Base-by-base conservation (phyloP, 2,797 vertebrate genomes). In the Sebastes itinus region DNA sequence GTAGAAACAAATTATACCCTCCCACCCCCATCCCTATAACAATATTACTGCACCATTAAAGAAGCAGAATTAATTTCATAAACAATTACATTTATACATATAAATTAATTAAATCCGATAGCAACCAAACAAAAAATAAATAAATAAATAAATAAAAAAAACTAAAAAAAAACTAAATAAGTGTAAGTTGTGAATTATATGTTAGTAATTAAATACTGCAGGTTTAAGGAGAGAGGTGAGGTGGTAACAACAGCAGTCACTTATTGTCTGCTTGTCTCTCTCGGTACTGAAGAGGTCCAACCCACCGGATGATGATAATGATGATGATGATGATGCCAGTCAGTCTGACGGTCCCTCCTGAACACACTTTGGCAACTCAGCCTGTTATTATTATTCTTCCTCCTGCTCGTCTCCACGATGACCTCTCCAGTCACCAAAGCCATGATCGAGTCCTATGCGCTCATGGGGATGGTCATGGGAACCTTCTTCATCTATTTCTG, bases 401-500 rank as follows among this genome's bases (percentile, higher is more conserved):
- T 25, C 46, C 64, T 25, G 54, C 71, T 60, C 69, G 28, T 64
- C 28, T 5, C 56, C 20, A 55, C 69, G 66, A 96, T 96, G 96
- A 91, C 95, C 3, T 94, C 95, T 60, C 72, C 92, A 1, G 93
- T 96, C 46, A 94, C 91, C 56, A 94, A 95, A 86, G 95, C 95
- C 25, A 96, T 97, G 92, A 92, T 96, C 2, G 95, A 97, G 87
- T 95, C 96, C 13, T 97, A 96, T 46, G 95, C 93, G 54, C 94
- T 96, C 70, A 96, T 97, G 96, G 80, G 94, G 13, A 85, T 96
- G 84, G 94, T 97, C 33, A 96, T 96, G 96, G 94, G 94, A 10
- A 88, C 94, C 13, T 97, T 97, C 87, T 96, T 96, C 78, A 12
- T 96, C 20, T 97, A 96, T 81, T 95, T 96, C 87, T 97, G 96